A percentile compares a stretch with the other conserved stretches of the same genome.
These are phyloP conservation scores for Drosophila niveifrons DNA, from an alignment of 2,888 invertebrate species.

Conservation along the genomic window DNA sequence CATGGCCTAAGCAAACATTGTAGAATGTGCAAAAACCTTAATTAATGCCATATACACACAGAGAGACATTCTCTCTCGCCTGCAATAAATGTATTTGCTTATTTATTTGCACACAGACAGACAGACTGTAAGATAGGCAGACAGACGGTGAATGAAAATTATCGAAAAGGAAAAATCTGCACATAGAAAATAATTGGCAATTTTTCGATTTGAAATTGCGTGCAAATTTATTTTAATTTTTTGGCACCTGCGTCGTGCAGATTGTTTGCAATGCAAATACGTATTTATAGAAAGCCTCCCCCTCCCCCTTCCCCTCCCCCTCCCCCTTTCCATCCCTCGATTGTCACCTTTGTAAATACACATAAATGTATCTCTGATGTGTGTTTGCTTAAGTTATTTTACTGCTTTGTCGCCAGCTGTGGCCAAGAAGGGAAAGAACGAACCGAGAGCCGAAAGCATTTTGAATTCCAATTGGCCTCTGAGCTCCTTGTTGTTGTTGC, in stretches of 20 bases:
- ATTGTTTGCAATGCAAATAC: constrained; percentile 71
- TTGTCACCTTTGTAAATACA: constrained; percentile 23
- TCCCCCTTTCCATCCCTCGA: not conserved
- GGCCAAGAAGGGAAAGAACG: constrained; percentile 10
- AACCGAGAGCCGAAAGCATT: constrained; percentile 30
- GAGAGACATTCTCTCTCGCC: constrained; percentile 11
- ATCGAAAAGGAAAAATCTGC: constrained; percentile 50
- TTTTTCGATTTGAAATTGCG: constrained; percentile 74
- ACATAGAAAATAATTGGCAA: constrained; percentile 70
- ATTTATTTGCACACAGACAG: constrained; percentile 15
- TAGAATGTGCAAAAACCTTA: constrained; percentile 64
- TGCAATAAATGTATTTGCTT: constrained; percentile 10
- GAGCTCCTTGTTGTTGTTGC: constrained; percentile 38
- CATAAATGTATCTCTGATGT: constrained; percentile 39
- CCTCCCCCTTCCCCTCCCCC: not conserved
- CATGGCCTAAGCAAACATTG: constrained; percentile 60
- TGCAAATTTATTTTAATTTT: constrained; percentile 79
- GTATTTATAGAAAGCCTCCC: constrained; percentile 60
- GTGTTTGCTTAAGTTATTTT: constrained; percentile 74
- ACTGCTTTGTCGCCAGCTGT: constrained; percentile 68
- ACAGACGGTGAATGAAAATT: constrained; percentile 10
- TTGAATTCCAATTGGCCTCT: constrained; percentile 45
- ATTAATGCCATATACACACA: constrained; percentile 57
- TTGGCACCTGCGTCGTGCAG: constrained; percentile 62
- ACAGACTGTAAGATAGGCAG: not conserved